Evolutionary conservation across 1,140 invertebrate species (phyloP), one percentile per base, ranked within the genome.

Genomic region (Leptinotarsa texana): DNA sequence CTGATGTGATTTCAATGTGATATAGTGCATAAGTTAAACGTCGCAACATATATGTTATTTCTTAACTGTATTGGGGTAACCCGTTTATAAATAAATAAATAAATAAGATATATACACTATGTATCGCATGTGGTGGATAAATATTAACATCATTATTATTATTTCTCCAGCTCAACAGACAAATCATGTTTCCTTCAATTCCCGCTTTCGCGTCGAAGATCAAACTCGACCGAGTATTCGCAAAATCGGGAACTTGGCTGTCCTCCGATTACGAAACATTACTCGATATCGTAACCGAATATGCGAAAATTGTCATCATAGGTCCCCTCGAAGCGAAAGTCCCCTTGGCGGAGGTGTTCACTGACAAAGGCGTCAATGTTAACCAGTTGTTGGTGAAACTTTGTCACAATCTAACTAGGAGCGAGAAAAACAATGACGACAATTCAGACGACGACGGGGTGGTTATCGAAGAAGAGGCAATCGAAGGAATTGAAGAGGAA

Each of bases 261-360:
- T 33, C 73, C 4, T 79, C 78, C 4, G 78, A 79, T 33, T 77
- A 79, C 67, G 75, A 79, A 21, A 42, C 42, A n/a, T 68, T 79
- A 49, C 42, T 69, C 18, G 73, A 70, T 3, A 62, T 77, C 22
- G 63, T 77, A 3, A 70, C 78, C 3, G 74, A 77, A 49, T 75
- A 74, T 69, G 72, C 73, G 48, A 69, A 62, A 51, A 69, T 79
- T 24, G 48, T 77, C 13, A 72, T 79, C n/a, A 70, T 67, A 21
- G 73, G 78, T 11, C 67, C 78, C 5, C 17, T 76, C 42, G 74
- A 79, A 1, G 78, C 73, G 1, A 75, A 79, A 57, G 18, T 77
- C 13, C 78, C 78, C 8, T 24, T 73, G 49, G 78, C 74, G 18
- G 78, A 79, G 24, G 74, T 77, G 13, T 79, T 74, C 57, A 75